Evolutionary conservation across 2,797 vertebrate genomes (phyloP).

Genomic region (Pseudopleuronectes americanus): DNA sequence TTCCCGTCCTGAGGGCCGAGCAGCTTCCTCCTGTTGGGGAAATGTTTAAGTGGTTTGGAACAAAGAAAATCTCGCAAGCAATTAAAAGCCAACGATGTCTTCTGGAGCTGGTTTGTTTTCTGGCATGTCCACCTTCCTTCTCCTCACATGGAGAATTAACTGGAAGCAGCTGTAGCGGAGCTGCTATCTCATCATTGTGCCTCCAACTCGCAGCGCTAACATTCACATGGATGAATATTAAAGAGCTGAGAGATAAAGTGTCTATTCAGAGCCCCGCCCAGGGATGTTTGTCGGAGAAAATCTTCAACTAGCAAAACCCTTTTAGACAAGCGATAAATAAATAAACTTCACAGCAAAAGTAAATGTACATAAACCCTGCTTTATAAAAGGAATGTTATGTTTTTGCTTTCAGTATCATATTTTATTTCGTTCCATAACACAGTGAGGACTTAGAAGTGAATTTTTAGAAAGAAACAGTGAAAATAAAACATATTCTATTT

Average conservation of each 20-base stretch:
- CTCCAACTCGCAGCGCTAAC: neutral
- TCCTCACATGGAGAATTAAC: constrained; percentile 52
- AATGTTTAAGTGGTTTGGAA: constrained; percentile 18
- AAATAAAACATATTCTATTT: too few species aligned
- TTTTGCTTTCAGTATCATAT: neutral
- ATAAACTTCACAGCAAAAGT: neutral
- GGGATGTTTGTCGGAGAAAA: neutral
- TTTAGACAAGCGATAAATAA: neutral
- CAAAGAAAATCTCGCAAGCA: constrained; percentile 45
- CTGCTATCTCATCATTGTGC: neutral
- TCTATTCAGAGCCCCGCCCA: neutral
- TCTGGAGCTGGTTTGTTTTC: constrained; percentile 48
- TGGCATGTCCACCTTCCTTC: constrained; percentile 31
- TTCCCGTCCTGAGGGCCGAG: constrained; percentile 14
- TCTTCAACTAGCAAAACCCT: neutral
- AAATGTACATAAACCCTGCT: neutral
- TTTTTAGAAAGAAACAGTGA: too few species aligned
- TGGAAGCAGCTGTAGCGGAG: constrained; percentile 48
- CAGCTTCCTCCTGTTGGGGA: neutral
- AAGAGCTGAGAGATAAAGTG: neutral
- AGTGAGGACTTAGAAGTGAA: too few species aligned
- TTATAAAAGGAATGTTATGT: neutral
- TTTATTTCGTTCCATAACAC: too few species aligned
- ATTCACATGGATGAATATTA: constrained; percentile 1
- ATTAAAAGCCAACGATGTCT: constrained; percentile 37